Conservation (phyloP, 2,797 vertebrate species). For the Oreochromis mossambicus region DNA sequence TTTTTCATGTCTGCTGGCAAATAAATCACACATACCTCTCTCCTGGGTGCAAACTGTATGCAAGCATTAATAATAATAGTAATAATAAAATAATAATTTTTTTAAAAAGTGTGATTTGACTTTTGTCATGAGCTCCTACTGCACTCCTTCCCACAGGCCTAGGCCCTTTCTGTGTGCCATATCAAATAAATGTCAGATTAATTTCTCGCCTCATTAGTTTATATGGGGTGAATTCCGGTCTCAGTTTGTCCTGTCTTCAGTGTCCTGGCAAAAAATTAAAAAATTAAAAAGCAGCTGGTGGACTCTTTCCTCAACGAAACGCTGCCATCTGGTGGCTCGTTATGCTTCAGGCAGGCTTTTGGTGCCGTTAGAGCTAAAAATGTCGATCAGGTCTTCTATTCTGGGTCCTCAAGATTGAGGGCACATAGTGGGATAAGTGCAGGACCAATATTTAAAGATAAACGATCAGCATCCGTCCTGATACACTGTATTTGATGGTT, state of each 20-base stretch:
- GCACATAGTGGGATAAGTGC: not conserved
- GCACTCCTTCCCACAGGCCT: not conserved
- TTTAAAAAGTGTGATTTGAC: not conserved
- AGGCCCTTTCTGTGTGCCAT: not conserved
- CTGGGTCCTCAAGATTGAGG: not conserved
- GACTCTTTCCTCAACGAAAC: rapidly evolving
- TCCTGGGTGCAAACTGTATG: not conserved
- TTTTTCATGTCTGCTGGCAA: not conserved
- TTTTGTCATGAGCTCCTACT: not conserved
- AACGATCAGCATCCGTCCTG: not conserved
- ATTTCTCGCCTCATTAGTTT: conserved; percentile 14
- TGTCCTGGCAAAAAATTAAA: not conserved
- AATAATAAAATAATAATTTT: not conserved
- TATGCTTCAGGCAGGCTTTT: not conserved
- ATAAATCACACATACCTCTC: not conserved
- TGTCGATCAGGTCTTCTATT: not conserved
- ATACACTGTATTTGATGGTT: not conserved
- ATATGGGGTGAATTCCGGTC: not conserved
- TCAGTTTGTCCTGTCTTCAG: not conserved
- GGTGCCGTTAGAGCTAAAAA: not conserved
- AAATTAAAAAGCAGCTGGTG: not conserved
- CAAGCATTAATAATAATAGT: not conserved
- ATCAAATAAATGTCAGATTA: conserved; percentile 15
- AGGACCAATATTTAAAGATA: not conserved
- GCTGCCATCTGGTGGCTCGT: conserved; percentile 52